phyloP scores from a whole-genome alignment of 1,140 invertebrate species.

The Sinella curviseta region DNA sequence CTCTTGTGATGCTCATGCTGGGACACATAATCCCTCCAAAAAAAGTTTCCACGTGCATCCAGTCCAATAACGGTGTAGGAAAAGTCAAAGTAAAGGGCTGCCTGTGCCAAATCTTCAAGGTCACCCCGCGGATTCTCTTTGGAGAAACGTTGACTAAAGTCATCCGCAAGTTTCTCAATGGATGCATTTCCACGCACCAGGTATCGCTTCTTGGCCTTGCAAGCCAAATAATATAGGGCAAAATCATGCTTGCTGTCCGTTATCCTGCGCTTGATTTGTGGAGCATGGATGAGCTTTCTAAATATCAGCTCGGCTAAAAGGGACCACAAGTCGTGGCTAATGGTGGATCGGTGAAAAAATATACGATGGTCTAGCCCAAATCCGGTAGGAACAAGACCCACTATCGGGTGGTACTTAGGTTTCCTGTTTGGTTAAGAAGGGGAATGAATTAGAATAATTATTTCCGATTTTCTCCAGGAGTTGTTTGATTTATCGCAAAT shows the following conservation, averaged over 20 bases:
- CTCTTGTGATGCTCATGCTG: not conserved
- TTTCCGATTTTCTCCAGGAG: not conserved
- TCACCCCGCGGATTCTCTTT: not conserved
- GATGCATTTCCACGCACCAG: not conserved
- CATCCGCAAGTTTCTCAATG: not conserved
- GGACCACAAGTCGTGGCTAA: constrained; percentile 12
- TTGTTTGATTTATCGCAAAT: not conserved
- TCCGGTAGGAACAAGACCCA: not conserved
- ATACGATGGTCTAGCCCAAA: constrained; percentile 5
- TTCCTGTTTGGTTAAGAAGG: constrained; percentile 1
- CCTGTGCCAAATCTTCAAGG: constrained; percentile 4
- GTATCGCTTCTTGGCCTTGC: constrained; percentile 3
- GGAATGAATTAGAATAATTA: not conserved
- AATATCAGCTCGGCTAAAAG: constrained; percentile 4
- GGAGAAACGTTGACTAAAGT: not conserved
- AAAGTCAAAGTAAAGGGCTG: not conserved
- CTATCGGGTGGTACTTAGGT: not conserved
- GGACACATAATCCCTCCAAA: constrained; percentile 1
- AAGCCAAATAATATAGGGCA: not conserved
- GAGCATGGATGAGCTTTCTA: constrained; percentile 2
- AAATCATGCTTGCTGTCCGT: not conserved
- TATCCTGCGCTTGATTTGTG: not conserved
- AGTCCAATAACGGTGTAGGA: constrained; percentile 23
- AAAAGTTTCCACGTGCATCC: constrained; percentile 13
- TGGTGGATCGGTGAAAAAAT: constrained; percentile 11